phyloP scores from a whole-genome alignment of 2,113 vertebrate genomes.

The human (Homo sapiens) region DNA sequence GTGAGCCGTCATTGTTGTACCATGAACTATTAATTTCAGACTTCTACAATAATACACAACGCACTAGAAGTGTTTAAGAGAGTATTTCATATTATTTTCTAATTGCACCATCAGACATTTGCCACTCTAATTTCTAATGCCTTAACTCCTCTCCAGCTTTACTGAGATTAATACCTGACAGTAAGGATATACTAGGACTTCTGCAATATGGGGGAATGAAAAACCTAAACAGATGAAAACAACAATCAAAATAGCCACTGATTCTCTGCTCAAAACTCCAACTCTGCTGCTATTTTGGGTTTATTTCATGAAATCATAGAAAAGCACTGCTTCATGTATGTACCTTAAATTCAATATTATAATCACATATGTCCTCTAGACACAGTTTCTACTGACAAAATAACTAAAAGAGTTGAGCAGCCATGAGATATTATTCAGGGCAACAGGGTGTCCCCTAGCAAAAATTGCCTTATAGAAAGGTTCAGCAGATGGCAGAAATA shows the following conservation, averaged over 20 bases:
- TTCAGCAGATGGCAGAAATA: background rate
- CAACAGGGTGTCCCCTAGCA: background rate
- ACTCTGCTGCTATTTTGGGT: background rate
- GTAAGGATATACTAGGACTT: background rate
- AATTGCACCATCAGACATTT: background rate
- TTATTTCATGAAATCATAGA: slow-evolving; percentile 30
- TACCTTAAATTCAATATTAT: background rate
- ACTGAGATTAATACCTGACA: background rate
- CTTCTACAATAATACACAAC: background rate
- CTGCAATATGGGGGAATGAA: background rate
- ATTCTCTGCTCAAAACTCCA: background rate
- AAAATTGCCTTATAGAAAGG: background rate
- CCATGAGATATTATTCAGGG: background rate
- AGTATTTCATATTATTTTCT: background rate
- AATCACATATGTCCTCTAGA: background rate
- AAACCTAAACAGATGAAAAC: background rate
- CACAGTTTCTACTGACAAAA: background rate
- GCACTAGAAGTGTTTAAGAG: background rate
- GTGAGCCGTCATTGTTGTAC: background rate
- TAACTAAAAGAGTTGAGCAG: background rate
- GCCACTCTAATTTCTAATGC: background rate
- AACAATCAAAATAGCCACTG: background rate
- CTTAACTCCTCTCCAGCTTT: background rate
- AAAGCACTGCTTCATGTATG: background rate
- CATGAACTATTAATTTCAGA: background rate